Conservation (phyloP, 2,113 vertebrate genomes). For the Sapayoa aenigma region DNA sequence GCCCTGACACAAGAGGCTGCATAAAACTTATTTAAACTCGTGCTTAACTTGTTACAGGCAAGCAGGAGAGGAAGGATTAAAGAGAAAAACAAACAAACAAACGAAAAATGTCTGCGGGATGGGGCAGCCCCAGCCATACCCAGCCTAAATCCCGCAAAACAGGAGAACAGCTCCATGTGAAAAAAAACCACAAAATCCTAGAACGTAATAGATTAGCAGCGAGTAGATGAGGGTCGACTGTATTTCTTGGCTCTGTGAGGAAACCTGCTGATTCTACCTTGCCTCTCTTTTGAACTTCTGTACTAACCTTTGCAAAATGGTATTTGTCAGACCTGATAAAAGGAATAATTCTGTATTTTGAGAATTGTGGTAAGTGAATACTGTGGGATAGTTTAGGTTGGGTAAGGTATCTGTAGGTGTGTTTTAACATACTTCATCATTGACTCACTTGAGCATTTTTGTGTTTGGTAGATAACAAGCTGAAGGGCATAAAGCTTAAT, state of each 20-base stretch:
- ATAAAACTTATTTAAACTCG: too few relatives aligned
- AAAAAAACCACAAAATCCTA: too few relatives aligned
- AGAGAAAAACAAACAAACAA: too few relatives aligned
- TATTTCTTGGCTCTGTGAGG: background rate
- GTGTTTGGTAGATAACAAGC: background rate
- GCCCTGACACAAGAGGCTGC: too few relatives aligned
- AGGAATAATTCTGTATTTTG: background rate
- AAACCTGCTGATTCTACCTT: background rate
- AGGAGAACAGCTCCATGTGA: too few relatives aligned
- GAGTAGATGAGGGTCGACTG: too few relatives aligned
- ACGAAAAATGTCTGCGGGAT: too few relatives aligned
- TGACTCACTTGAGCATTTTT: background rate
- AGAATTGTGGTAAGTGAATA: background rate
- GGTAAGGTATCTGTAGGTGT: background rate
- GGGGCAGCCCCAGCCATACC: too few relatives aligned
- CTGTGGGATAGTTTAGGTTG: background rate
- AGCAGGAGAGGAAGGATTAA: too few relatives aligned
- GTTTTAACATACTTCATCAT: background rate
- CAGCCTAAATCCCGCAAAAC: too few relatives aligned
- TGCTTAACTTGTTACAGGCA: too few relatives aligned
- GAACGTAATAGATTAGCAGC: too few relatives aligned
- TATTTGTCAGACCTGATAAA: background rate
- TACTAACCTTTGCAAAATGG: background rate
- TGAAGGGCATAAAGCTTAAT: background rate
- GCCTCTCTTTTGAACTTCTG: background rate